Percentiles rank a stretch among this genome's conserved stretches.
Evolutionary conservation across 2,888 invertebrate species (phyloP).

Genomic region (Drosophila rellima): DNA sequence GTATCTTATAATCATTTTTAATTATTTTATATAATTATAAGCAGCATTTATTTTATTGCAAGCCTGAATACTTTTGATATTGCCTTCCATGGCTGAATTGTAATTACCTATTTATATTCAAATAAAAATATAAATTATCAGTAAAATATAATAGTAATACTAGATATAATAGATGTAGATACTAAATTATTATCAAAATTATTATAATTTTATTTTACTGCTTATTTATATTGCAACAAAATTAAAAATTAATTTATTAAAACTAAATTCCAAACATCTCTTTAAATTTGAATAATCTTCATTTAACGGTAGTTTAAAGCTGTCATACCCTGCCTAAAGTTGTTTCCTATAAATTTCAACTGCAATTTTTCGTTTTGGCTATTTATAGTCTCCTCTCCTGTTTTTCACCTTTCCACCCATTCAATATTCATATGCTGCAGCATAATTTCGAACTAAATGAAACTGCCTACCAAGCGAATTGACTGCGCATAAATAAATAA

Average conservation of each 20-base stretch:
- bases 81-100: too few species aligned
- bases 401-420: slow-evolving; percentile 20
- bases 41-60: too few species aligned
- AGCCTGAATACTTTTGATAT: too few species aligned
- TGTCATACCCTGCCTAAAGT: neutral
- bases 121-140: too few species aligned
- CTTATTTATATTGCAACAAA: too few species aligned
- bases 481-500: slow-evolving; percentile 49
- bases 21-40: neutral
- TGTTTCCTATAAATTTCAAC: neutral
- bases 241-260: neutral
- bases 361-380: neutral
- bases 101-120: too few species aligned
- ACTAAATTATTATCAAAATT: too few species aligned
- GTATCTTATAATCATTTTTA: neutral
- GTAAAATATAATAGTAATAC: too few species aligned
- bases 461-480: slow-evolving; percentile 32
- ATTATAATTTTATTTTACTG: too few species aligned
- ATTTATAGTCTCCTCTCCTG: slow-evolving; percentile 11
- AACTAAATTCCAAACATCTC: neutral
- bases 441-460: slow-evolving; percentile 50
- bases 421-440: slow-evolving; percentile 57
- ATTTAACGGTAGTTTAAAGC: neutral
- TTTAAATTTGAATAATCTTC: neutral
- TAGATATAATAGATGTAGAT: too few species aligned